These are phyloP conservation scores for Cariama cristata DNA, from an alignment of 2,113 vertebrate species.

Conservation along the genomic window DNA sequence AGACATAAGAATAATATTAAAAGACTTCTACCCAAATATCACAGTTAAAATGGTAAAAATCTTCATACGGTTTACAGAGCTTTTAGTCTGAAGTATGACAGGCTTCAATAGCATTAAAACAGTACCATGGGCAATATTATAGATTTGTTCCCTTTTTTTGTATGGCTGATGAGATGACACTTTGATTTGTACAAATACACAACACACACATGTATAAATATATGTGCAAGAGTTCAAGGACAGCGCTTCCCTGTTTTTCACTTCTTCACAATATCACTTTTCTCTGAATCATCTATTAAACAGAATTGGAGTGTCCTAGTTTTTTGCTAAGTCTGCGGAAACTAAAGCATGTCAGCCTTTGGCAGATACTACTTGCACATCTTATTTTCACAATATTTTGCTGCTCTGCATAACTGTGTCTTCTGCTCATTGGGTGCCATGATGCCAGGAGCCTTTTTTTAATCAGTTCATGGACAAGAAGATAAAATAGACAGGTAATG, in stretches of 20 bases:
- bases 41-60: neutral
- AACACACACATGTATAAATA: fast-evolving
- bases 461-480: neutral
- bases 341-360: neutral
- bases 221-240: neutral
- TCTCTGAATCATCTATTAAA: neutral
- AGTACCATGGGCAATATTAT: neutral
- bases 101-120: neutral
- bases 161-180: neutral
- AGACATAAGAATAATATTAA: neutral
- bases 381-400: neutral
- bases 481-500: neutral
- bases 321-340: neutral
- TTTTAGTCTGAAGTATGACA: neutral
- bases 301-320: neutral
- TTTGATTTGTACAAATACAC: neutral
- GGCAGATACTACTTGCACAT: neutral
- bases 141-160: neutral
- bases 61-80: neutral
- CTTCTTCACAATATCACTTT: neutral
- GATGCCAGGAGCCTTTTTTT: neutral
- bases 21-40: neutral
- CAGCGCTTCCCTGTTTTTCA: neutral
- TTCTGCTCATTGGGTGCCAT: neutral
- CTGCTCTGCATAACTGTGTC: neutral